Evolutionary conservation across 2,113 vertebrate species (phyloP), one percentile per base, ranked within the genome.

Genomic region (Dryoscopus gambensis): DNA sequence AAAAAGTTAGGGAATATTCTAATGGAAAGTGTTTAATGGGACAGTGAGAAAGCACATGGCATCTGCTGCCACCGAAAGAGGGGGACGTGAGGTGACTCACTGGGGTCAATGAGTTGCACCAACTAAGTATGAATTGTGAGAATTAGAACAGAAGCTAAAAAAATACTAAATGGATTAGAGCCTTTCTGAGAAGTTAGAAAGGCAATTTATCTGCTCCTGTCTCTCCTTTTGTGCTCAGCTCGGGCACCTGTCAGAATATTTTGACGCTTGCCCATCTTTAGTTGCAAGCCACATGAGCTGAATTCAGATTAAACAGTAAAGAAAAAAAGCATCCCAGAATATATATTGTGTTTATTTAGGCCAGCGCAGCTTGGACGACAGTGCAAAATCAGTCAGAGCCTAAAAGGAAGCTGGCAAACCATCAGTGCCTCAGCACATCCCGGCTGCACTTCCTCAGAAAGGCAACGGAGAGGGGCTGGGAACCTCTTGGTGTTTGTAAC

Each of bases 341-440:
- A 93, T 97, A 96, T 84, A 95, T 84, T 68, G 90, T 97, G 84
- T 96, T 97, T 95, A 93, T 97, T 96, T 97, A 96, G 95, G 94
- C 90, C 95, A 97, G 78, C 73, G 47, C 50, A 73, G 33, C 91
- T 97, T 95, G 92, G 87, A 88, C 0, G 1, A 55, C 92, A 93
- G 80, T 6, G 33, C 62, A 73, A 84, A 95, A 96, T 93, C 95
- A 93, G 91, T 94, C 93, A 96, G 91, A 95, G 95, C 31, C 91
- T 55, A 59, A 94, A 97, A 93, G 88, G 90, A 90, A 97, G 92
- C 95, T 97, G 97, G 97, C 97, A 97, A 77, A 84, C 9, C 2
- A 0, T 96, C 93, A 87, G 86, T 76, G 86, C 76, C 80, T 91
- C 15, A 2, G 91, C 80, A 78, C 87, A 87, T 96, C 92, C 82